Conservation (phyloP, 1,140 invertebrate genomes). For the Drusus annulatus region DNA sequence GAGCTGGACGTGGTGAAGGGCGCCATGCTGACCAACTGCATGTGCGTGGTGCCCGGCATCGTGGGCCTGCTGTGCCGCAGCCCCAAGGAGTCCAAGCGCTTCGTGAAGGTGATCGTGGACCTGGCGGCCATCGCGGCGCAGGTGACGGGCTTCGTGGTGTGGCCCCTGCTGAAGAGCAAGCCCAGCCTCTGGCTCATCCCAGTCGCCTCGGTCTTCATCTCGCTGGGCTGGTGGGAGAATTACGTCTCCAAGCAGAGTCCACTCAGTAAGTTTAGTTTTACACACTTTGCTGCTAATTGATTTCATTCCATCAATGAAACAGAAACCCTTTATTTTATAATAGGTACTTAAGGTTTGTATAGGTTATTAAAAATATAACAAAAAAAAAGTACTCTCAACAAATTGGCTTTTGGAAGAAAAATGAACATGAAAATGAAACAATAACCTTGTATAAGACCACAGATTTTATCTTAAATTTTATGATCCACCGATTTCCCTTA, state of each 20-base stretch:
- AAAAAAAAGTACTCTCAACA: too few relatives aligned
- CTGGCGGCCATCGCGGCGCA: constrained; percentile 87
- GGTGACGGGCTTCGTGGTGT: constrained; percentile 90
- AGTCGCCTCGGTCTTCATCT: constrained; percentile 86
- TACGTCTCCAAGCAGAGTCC: constrained; percentile 89
- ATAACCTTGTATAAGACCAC: too few relatives aligned
- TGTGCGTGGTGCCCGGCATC: constrained; percentile 87
- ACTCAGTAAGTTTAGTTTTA: constrained; percentile 71
- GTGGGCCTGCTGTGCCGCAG: constrained; percentile 84
- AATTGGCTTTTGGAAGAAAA: too few relatives aligned
- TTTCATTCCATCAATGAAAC: too few relatives aligned
- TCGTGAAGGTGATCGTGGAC: constrained; percentile 87
- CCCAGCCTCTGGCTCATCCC: constrained; percentile 88
- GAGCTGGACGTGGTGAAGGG: constrained; percentile 93
- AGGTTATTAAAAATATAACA: too few relatives aligned
- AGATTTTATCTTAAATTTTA: too few relatives aligned
- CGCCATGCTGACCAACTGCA: constrained; percentile 94
- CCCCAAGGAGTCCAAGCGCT: constrained; percentile 83
- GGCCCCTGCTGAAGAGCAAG: constrained; percentile 84
- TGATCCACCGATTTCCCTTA: too few relatives aligned
- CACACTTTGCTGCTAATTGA: too few relatives aligned
- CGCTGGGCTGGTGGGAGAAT: constrained; percentile 97
- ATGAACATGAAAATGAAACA: too few relatives aligned
- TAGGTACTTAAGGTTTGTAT: too few relatives aligned
- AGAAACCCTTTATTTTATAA: too few relatives aligned